Percentiles rank a stretch among this genome's conserved stretches.
These are phyloP conservation scores for Didymodactylos carnosus DNA, from an alignment of 2,888 invertebrate genomes.

Conservation along the genomic window DNA sequence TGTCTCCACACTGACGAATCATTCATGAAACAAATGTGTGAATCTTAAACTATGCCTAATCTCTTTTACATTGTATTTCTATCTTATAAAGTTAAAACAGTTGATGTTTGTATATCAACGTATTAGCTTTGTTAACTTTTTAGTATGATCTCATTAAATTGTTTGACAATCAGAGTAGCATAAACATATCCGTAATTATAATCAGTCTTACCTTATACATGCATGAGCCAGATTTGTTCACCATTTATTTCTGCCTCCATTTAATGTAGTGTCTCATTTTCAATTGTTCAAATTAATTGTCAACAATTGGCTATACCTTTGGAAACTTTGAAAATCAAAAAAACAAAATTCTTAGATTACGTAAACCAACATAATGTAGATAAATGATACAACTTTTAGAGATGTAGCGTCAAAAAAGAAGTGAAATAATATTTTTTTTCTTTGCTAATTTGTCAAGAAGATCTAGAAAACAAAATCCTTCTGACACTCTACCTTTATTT, in stretches of 20 bases:
- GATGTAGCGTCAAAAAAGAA: too few species aligned
- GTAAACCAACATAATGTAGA: too few species aligned
- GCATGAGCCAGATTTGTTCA: slow-evolving; percentile 3
- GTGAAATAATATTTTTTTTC: too few species aligned
- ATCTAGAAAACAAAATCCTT: too few species aligned
- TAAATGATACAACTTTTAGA: too few species aligned
- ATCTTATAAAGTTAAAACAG: too few species aligned
- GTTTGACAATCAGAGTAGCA: slow-evolving; percentile 3
- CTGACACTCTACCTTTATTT: too few species aligned
- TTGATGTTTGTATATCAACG: too few species aligned
- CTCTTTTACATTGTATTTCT: background rate
- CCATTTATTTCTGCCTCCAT: slow-evolving; percentile 7
- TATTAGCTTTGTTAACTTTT: too few species aligned
- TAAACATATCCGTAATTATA: slow-evolving; percentile 13
- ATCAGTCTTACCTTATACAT: slow-evolving; percentile 5
- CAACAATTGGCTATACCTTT: slow-evolving; percentile 7
- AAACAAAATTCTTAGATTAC: background rate
- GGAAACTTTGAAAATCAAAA: background rate
- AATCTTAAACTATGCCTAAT: background rate
- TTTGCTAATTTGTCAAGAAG: too few species aligned
- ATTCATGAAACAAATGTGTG: background rate
- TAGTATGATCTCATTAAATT: background rate
- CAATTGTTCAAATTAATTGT: background rate
- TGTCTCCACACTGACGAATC: too few species aligned
- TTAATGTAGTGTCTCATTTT: slow-evolving; percentile 11